These are phyloP conservation scores for Micoletzkya japonica DNA, from an alignment of 2,888 invertebrate genomes.

Conservation along the genomic window DNA sequence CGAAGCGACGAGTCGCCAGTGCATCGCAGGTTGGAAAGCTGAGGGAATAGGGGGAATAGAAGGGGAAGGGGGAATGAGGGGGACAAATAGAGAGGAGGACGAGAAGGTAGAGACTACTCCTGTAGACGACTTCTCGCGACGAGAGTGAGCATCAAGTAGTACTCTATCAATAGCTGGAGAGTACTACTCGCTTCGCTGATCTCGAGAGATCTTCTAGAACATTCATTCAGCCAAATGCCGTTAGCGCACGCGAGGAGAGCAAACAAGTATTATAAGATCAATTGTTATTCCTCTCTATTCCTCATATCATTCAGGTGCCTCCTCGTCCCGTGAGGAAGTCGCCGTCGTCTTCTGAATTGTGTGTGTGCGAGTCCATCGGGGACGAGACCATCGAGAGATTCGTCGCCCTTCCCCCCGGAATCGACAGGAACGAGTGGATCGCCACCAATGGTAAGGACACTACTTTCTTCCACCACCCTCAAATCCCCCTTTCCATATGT, in stretches of 20 bases:
- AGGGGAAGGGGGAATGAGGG: background rate
- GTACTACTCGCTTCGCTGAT: no score
- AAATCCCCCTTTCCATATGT: background rate
- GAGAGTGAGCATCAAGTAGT: no score
- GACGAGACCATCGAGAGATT: slow-evolving; percentile 77
- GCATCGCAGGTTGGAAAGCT: slow-evolving; percentile 24
- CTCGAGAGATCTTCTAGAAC: no score
- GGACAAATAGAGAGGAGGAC: background rate
- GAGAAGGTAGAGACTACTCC: no score
- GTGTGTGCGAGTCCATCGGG: slow-evolving; percentile 61
- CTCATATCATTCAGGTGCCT: slow-evolving; percentile 18
- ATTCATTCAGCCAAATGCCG: no score
- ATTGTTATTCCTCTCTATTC: no score
- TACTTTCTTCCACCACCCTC: no score
- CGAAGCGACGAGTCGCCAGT: slow-evolving; percentile 31
- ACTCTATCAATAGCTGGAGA: no score
- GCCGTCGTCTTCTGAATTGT: slow-evolving; percentile 34
- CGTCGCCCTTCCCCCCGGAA: slow-evolving; percentile 88
- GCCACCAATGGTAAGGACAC: slow-evolving; percentile 87
- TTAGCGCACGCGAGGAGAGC: no score
- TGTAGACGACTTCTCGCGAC: no score
- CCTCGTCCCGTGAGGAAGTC: slow-evolving; percentile 13
- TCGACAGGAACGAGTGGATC: slow-evolving; percentile 99
- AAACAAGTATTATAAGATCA: no score
- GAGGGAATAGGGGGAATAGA: background rate